Conservation (phyloP, 2,113 vertebrate species). For the Brachionichthys hirsutus region DNA sequence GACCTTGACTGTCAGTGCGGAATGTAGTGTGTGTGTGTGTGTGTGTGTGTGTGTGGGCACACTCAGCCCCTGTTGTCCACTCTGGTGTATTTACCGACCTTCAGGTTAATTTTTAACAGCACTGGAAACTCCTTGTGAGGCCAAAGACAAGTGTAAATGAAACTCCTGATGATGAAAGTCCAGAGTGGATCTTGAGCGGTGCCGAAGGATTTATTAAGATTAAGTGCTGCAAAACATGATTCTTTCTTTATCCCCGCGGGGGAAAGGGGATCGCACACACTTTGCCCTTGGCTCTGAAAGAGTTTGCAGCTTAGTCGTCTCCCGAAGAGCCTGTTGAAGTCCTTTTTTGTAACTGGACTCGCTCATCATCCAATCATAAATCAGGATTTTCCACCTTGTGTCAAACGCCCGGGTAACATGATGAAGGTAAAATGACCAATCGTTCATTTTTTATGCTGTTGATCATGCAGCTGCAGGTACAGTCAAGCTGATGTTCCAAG, state of each 20-base stretch:
- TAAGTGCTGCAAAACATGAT: constrained; percentile 39
- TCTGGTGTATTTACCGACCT: constrained; percentile 59
- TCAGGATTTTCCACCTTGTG: constrained; percentile 24
- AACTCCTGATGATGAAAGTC: constrained; percentile 28
- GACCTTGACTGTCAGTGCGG: constrained; percentile 56
- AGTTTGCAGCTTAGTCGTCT: constrained; percentile 49
- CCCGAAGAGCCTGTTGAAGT: constrained; percentile 14
- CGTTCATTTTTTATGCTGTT: constrained; percentile 9
- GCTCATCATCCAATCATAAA: constrained; percentile 39
- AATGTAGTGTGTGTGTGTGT: constrained; percentile 45
- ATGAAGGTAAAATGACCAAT: not conserved
- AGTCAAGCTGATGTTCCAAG: constrained; percentile 8
- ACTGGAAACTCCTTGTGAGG: constrained; percentile 23
- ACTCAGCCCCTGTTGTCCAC: constrained; percentile 32
- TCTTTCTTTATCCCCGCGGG: constrained; percentile 27
- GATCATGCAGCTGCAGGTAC: constrained; percentile 4
- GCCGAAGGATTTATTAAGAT: constrained; percentile 52
- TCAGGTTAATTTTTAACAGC: constrained; percentile 68
- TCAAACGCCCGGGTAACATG: too few relatives aligned
- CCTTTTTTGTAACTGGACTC: constrained; percentile 19
- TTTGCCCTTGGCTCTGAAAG: constrained; percentile 38
- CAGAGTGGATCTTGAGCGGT: constrained; percentile 29
- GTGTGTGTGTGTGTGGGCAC: constrained; percentile 25
- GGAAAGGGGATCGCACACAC: constrained; percentile 29
- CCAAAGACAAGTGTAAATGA: constrained; percentile 25